A percentile compares a stretch with the other conserved stretches of the same genome.
These are phyloP conservation scores for Dipodomys merriami DNA, from an alignment of 2,113 vertebrate genomes.

Conservation along the genomic window DNA sequence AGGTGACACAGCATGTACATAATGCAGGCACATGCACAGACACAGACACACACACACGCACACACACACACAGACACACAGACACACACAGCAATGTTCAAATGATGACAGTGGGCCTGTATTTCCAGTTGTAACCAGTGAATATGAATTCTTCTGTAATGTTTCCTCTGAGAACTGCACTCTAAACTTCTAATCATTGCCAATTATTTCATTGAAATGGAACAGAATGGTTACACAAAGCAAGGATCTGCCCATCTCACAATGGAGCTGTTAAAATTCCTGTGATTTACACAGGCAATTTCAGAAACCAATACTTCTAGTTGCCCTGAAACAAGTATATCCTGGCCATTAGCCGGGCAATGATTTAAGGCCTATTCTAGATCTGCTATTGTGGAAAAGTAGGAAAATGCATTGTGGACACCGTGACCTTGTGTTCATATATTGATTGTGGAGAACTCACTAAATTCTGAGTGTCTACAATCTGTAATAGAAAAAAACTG, in stretches of 20 bases:
- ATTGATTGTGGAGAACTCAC: slow-evolving; percentile 10
- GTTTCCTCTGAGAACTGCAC: slow-evolving; percentile 1
- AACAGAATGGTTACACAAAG: neutral
- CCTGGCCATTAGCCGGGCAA: neutral
- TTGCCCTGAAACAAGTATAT: slow-evolving; percentile 1
- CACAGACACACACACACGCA: too few species aligned
- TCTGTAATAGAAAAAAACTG: slow-evolving; percentile 37
- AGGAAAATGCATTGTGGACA: neutral
- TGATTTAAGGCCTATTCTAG: slow-evolving; percentile 68
- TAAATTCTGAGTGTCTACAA: neutral
- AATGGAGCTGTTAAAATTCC: slow-evolving; percentile 36
- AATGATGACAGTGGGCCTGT: neutral
- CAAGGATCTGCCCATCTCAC: neutral
- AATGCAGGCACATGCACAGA: fast-evolving
- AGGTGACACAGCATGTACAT: neutral
- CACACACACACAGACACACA: neutral
- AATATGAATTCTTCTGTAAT: neutral
- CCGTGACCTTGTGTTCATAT: neutral
- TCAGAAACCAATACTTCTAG: slow-evolving; percentile 63
- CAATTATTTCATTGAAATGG: slow-evolving; percentile 9
- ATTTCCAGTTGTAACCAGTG: neutral
- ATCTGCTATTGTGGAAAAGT: neutral
- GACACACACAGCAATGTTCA: neutral
- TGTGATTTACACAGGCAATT: slow-evolving; percentile 78
- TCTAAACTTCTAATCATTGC: neutral